phyloP scores from a whole-genome alignment of 1,140 invertebrate species.

The Alviniconcha marisindica region DNA sequence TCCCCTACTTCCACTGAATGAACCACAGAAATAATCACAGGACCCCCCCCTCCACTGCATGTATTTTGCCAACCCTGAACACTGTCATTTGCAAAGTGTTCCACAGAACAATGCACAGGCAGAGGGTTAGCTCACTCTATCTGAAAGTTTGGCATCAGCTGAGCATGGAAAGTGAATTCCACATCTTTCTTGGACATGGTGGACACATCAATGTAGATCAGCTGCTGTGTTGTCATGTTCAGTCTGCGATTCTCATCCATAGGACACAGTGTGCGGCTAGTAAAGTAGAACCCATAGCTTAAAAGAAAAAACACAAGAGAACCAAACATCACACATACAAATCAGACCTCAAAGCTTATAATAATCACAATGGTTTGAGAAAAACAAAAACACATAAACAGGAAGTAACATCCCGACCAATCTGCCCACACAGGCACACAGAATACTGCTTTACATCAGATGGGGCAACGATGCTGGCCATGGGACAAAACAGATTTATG shows the following conservation, averaged over 20 bases:
- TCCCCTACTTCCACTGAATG: not conserved
- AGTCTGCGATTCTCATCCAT: constrained; percentile 77
- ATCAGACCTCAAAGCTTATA: no score
- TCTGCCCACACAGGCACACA: no score
- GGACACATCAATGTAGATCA: constrained; percentile 81
- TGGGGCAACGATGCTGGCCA: no score
- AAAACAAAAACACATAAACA: no score
- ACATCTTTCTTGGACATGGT: constrained; percentile 78
- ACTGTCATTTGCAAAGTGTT: no score
- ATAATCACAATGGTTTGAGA: no score
- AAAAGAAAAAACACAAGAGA: constrained; percentile 34
- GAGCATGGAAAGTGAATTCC: constrained; percentile 78
- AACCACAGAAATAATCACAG: not conserved
- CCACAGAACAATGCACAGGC: no score
- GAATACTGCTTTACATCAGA: no score
- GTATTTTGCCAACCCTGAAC: not conserved
- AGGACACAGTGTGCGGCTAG: constrained; percentile 82
- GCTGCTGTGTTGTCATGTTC: constrained; percentile 62
- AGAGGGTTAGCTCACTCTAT: constrained; percentile 74
- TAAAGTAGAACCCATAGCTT: constrained; percentile 78
- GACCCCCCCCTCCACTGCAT: no score
- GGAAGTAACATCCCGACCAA: no score
- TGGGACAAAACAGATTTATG: no score
- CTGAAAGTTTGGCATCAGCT: constrained; percentile 79
- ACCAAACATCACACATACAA: not conserved